Base-by-base conservation (phyloP, 1,140 invertebrate genomes). In the Aphidius ervi region DNA sequence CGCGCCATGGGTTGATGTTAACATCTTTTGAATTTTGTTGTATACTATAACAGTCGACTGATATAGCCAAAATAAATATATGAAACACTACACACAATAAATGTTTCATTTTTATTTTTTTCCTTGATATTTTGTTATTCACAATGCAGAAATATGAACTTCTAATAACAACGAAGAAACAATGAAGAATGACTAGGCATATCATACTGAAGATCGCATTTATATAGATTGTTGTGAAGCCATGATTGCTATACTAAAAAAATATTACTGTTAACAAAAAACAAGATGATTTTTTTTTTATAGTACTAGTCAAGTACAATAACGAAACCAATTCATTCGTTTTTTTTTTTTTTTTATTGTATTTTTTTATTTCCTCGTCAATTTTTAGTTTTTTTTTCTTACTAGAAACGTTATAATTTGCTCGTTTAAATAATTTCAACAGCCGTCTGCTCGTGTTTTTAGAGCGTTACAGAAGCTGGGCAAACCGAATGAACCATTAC, bases 391-490 rank as follows among this genome's bases (percentile, higher is more conserved):
- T 31, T 31, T 31, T 31, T 31, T 31, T 16, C 16, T 31, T 31
- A 31, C 23, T 31, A 31, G 23, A 31, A 31, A 31, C 23, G 23
- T 31, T 31, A 31, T 31, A 31, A 31, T 31, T 31, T 31, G 23
- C 23, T 31, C 23, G 23, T 45, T n/a, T 49, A 54, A 56, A 43
- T 56, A 54, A 43, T 37, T 42, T 23, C 16, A 48, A 40, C n/a
- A 45, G 23, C 23, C 23, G 23, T 31, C 23, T 31, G 23, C 23
- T 31, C 23, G 4, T 31, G 46, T 69, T 76, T 76, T 73, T 58
- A 76, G 74, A 76, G 73, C 74, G 74, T 76, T 76, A 74, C 74
- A 67, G 63, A 59, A 59, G 52, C 47, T 46, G 42, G 45, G 50
- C 49, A 31, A 31, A 31, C 23, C 23, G 1, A 31, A 31, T 31